A percentile compares a stretch with the other conserved stretches of the same genome.
Conservation (phyloP, 2,113 vertebrate species). For the Chunga burmeisteri region DNA sequence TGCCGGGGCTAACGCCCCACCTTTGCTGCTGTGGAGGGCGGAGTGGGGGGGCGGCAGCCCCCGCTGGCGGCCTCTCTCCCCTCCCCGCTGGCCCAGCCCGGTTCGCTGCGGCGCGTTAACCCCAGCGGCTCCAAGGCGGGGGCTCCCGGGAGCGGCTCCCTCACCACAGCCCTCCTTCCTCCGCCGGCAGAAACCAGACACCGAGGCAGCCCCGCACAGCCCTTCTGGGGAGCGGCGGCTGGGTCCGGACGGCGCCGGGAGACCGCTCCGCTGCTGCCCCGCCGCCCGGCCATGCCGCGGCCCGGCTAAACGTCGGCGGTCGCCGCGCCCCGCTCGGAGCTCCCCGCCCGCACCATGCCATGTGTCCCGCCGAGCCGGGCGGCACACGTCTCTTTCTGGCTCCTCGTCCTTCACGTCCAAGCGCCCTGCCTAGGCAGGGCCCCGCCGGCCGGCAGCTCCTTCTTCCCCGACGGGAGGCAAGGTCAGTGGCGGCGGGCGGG, state of each 20-base stretch:
- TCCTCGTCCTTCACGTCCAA: conserved; percentile 76
- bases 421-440: conserved; percentile 70
- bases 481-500: conserved; percentile 78
- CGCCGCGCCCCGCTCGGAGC: neutral
- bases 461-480: conserved; percentile 81
- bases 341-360: conserved; percentile 82
- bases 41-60: neutral
- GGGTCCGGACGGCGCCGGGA: neutral
- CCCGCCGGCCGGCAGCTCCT: conserved; percentile 61
- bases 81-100: neutral
- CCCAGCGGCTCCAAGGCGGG: neutral
- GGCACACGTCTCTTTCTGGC: conserved; percentile 64
- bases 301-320: neutral
- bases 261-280: conserved; percentile 18
- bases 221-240: neutral
- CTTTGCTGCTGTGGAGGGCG: neutral
- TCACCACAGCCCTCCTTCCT: conserved; percentile 34
- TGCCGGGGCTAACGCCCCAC: neutral
- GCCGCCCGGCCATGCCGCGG: conserved; percentile 55
- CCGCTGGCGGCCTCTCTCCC: neutral
- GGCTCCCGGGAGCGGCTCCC: neutral
- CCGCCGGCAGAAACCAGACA: conserved; percentile 57
- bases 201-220: conserved; percentile 53
- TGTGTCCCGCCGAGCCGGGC: conserved; percentile 77
- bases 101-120: neutral